Base-by-base conservation (phyloP, 2,888 invertebrate genomes). In the Heteropelma amictum region DNA sequence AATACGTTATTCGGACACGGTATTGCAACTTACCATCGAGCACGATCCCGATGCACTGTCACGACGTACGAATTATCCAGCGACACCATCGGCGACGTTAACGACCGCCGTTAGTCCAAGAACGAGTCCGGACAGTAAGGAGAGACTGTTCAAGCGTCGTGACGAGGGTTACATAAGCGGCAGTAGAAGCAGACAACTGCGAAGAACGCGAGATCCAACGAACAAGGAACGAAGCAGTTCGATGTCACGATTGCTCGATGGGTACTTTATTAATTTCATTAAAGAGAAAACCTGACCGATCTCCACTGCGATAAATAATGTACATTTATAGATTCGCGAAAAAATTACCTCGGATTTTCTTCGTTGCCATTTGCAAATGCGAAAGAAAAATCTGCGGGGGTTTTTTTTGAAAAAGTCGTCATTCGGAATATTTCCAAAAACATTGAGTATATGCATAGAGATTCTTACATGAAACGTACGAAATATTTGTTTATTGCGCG, bases 151-250 rank as follows among this genome's bases (percentile, higher is more conserved):
- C 76, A 92, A 91, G 78, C 89, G 91, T 38, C 90, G 91, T 0
- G 92, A 92, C 51, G 93, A 94, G 82, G 91, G 92, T n/a, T 92
- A 92, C 71, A 91, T 90, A 56, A 90, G 91, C 77, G 92, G 92
- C 7, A 92, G 92, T n/a, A 91, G 93, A 82, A 93, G 92, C 42
- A 90, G 93, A 76, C 92, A 92, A 81, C 86, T 94, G 79, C 88
- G 92, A 70, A 89, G 92, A 81, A 92, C 91, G 71, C 91, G 91
- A 82, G 91, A 92, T 83, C 88, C 90, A 33, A 87, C 92, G 42
- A 94, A 95, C 76, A 96, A 96, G 85, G 96, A 96, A 86, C 91
- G 95, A 72, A 95, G 96, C 82, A 95, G 95, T 77, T 96, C 96
- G 19, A 94, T 96, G 93, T 96, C 96, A 6, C 92, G 96, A 80